Conservation (phyloP, 1,140 invertebrate genomes). For the Paralvinella palmiformis region DNA sequence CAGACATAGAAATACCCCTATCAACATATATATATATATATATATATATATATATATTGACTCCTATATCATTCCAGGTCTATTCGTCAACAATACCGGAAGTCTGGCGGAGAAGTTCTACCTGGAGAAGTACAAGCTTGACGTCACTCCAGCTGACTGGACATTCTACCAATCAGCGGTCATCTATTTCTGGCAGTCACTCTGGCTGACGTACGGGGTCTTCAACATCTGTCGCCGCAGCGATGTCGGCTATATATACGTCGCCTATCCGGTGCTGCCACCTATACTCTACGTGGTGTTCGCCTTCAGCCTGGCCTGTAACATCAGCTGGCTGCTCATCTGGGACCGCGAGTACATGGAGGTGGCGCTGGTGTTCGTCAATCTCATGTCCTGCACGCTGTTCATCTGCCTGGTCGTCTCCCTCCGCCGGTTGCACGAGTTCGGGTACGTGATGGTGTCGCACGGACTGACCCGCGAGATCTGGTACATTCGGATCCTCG, state of each 20-base stretch:
- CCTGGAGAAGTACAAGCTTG: constrained; percentile 16
- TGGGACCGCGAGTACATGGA: constrained; percentile 34
- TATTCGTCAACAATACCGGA: constrained; percentile 9
- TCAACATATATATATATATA: too few relatives aligned
- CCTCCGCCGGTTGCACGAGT: constrained; percentile 15
- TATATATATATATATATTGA: too few relatives aligned
- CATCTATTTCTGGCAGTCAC: constrained; percentile 16
- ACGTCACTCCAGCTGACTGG: constrained; percentile 18
- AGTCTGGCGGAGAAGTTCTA: constrained; percentile 17
- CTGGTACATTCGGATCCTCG: constrained; percentile 34
- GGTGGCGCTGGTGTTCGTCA: constrained; percentile 17
- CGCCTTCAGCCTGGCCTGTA: constrained; percentile 20
- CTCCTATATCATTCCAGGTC: too few relatives aligned
- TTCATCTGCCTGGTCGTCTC: constrained; percentile 27
- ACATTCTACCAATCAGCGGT: constrained; percentile 13
- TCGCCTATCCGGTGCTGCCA: constrained; percentile 12
- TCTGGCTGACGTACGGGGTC: constrained; percentile 17
- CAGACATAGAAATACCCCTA: too few relatives aligned
- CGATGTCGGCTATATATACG: not conserved
- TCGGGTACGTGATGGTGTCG: not conserved
- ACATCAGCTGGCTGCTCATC: constrained; percentile 39
- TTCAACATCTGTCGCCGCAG: constrained; percentile 2
- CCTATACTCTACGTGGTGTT: constrained; percentile 20
- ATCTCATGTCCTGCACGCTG: constrained; percentile 28
- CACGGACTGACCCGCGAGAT: constrained; percentile 3